Conservation (phyloP, 2,113 vertebrate genomes). For the Gavia stellata region DNA sequence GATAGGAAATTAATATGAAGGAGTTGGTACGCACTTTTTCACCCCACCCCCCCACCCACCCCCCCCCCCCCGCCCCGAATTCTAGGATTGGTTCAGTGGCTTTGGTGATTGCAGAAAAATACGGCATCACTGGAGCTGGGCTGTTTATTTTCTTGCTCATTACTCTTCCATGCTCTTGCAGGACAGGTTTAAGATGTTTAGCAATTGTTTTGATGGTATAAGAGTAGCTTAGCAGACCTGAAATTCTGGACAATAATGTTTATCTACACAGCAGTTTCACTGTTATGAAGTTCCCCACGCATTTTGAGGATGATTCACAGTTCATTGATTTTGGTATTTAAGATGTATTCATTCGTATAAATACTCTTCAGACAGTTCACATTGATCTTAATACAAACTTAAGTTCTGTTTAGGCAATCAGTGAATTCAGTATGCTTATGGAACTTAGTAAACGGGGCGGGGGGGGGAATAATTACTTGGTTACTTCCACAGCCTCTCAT, state of each 20-base stretch:
- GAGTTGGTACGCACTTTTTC: not conserved
- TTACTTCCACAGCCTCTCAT: not conserved
- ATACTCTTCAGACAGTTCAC: not conserved
- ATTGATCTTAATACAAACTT: not conserved
- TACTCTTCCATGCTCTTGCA: not conserved
- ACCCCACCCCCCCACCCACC: too few relatives aligned
- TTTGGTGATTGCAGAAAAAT: not conserved
- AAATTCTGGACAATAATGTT: not conserved
- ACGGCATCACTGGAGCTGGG: not conserved
- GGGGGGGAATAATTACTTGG: not conserved
- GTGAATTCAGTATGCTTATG: not conserved
- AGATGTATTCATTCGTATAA: not conserved
- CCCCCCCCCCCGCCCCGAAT: too few relatives aligned
- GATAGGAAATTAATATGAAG: not conserved
- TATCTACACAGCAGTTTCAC: not conserved
- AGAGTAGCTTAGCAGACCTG: not conserved
- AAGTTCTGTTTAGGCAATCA: not conserved
- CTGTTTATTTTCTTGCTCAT: not conserved
- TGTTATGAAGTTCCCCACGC: not conserved
- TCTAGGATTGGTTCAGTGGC: not conserved
- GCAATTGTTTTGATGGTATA: not conserved
- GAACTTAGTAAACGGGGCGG: not conserved
- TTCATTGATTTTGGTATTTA: not conserved
- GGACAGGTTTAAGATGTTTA: not conserved
- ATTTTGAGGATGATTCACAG: not conserved